These are phyloP conservation scores for Labroides dimidiatus DNA, from an alignment of 2,797 vertebrate species.

Conservation along the genomic window DNA sequence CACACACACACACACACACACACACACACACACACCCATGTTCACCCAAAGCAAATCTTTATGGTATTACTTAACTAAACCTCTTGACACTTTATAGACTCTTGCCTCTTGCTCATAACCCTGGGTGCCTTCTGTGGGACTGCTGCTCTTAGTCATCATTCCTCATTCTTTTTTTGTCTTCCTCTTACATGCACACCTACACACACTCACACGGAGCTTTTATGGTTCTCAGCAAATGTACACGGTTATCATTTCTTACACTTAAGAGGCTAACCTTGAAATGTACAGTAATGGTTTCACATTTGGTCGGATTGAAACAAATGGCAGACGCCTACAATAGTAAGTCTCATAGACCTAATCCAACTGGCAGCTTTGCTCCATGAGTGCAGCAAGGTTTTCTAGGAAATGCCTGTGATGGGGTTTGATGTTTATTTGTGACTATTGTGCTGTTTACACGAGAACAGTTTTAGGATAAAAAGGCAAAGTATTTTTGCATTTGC, in stretches of 20 bases:
- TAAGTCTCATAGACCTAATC: constrained; percentile 6
- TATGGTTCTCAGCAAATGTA: constrained; percentile 15
- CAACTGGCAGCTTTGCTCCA: constrained; percentile 6
- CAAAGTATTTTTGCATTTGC: too few species aligned
- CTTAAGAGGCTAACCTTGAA: constrained; percentile 68
- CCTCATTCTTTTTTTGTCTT: constrained; percentile 14
- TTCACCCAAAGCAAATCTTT: constrained; percentile 20
- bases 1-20: constrained; percentile 10
- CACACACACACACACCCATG: constrained; percentile 8
- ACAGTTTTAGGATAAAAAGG: too few species aligned
- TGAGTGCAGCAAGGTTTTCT: constrained; percentile 4
- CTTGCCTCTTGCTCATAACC: constrained; percentile 43
- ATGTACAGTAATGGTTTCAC: constrained; percentile 49
- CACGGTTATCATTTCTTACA: constrained; percentile 65
- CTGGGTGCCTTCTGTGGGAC: constrained; percentile 22
- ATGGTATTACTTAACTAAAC: constrained; percentile 29
- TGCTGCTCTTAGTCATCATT: constrained; percentile 32
- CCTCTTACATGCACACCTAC: background rate
- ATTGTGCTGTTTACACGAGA: too few species aligned
- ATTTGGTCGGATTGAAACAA: constrained; percentile 58
- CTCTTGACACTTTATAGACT: constrained; percentile 51
- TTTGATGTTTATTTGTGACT: too few species aligned
- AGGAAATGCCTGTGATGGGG: background rate
- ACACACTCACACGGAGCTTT: constrained; percentile 17
- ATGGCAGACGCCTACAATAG: constrained; percentile 21